A percentile compares a stretch with the other conserved stretches of the same genome.
These are phyloP conservation scores for Drosophila mimetica DNA, from an alignment of 2,888 invertebrate genomes.

Conservation along the genomic window DNA sequence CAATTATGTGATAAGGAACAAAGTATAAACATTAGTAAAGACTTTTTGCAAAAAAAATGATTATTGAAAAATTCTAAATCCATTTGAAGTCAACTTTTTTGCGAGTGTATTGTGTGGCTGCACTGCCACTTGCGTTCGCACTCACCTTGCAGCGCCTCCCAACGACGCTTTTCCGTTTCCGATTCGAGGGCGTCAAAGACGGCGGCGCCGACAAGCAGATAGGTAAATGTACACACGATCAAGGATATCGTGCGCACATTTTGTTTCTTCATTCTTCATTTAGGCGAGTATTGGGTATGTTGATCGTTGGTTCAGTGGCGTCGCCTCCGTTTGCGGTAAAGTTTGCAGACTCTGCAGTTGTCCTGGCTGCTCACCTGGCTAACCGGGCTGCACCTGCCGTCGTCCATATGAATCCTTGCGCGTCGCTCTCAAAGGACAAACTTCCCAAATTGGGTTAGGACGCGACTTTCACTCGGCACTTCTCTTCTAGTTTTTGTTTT, in stretches of 20 bases:
- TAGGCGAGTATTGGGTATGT: conserved; percentile 81
- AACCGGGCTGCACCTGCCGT: conserved; percentile 20
- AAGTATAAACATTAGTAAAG: too few species aligned
- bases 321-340: conserved; percentile 45
- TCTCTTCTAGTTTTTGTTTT: conserved; percentile 12
- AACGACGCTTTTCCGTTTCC: conserved; percentile 96
- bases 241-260: conserved; percentile 99
- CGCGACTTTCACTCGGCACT: background rate
- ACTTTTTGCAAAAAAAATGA: too few species aligned
- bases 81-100: background rate
- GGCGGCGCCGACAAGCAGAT: conserved; percentile 99
- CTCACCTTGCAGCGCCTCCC: conserved; percentile 94
- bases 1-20: too few species aligned
- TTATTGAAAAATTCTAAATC: too few species aligned
- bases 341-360: conserved; percentile 11
- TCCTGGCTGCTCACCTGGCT: conserved; percentile 29
- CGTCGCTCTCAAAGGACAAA: conserved; percentile 56
- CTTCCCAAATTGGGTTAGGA: conserved; percentile 73
- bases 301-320: conserved; percentile 44
- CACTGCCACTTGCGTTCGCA: background rate
- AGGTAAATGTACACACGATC: conserved; percentile 99
- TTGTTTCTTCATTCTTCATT: conserved; percentile 99
- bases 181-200: conserved; percentile 99
- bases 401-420: conserved; percentile 64
- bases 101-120: background rate